These are phyloP conservation scores for Argyrosomus japonicus DNA, from an alignment of 2,113 vertebrate genomes.

Conservation along the genomic window DNA sequence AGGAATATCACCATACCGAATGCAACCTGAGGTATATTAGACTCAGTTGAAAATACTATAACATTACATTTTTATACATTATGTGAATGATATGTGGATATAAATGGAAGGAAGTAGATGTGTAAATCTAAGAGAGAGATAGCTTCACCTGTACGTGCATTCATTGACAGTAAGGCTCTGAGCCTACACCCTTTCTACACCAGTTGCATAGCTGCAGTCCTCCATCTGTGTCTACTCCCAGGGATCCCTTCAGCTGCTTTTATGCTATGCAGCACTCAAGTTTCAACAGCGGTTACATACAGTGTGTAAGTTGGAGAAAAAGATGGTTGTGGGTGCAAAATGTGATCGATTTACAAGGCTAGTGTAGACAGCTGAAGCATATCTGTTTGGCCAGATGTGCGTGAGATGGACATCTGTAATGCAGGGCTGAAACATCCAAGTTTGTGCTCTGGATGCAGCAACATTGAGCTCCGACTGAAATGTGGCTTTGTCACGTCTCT, in stretches of 20 bases:
- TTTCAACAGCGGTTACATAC: neutral
- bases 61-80: no score
- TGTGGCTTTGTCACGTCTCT: neutral
- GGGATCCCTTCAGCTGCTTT: neutral
- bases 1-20: neutral
- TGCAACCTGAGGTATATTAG: neutral
- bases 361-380: neutral
- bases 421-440: neutral
- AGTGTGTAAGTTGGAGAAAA: neutral
- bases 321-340: neutral
- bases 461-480: neutral
- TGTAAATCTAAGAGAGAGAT: neutral
- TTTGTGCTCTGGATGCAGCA: neutral
- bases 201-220: neutral
- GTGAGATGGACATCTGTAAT: neutral
- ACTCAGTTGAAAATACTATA: neutral
- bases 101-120: no score
- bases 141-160: neutral
- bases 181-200: neutral
- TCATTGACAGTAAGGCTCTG: neutral
- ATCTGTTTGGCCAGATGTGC: neutral
- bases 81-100: neutral
- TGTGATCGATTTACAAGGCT: neutral
- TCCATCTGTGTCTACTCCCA: neutral
- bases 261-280: neutral